Evolutionary conservation across 2,113 vertebrate species (phyloP).

Genomic region (Odontesthes bonariensis): DNA sequence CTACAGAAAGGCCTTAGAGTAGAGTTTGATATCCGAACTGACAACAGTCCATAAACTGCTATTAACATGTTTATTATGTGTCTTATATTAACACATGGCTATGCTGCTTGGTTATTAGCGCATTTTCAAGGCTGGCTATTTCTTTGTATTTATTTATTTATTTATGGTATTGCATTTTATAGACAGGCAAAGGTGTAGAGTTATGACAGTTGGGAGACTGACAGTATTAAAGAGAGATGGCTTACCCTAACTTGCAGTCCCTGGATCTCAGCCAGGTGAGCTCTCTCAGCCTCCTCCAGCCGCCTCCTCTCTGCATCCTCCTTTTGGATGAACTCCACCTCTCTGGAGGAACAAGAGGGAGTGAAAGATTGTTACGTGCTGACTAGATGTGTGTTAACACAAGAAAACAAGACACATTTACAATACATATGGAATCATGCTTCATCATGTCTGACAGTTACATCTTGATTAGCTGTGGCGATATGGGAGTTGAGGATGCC

Average conservation of each 20-base stretch:
- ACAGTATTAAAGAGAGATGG: background rate
- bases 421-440: constrained; percentile 7
- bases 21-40: no score
- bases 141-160: no score
- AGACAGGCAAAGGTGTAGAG: background rate
- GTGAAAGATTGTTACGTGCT: constrained; percentile 16
- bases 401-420: constrained; percentile 20
- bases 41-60: no score
- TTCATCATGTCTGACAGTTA: constrained; percentile 12
- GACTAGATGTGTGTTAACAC: constrained; percentile 31
- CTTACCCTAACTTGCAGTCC: constrained; percentile 92
- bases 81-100: no score
- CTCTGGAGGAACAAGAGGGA: constrained; percentile 80
- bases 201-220: constrained; percentile 1
- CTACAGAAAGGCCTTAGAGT: constrained; percentile 11
- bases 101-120: no score
- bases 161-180: background rate
- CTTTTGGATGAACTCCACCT: constrained; percentile 95
- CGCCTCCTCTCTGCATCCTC: constrained; percentile 94
- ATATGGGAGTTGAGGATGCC: constrained; percentile 29
- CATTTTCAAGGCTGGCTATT: no score
- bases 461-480: constrained; percentile 17
- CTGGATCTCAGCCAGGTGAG: constrained; percentile 93
- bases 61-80: no score
- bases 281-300: constrained; percentile 94